Evolutionary conservation across 30 jellyfish, hydroid and myxozoan species (phyloP).

Genomic region (Nemopilema nomurai): DNA sequence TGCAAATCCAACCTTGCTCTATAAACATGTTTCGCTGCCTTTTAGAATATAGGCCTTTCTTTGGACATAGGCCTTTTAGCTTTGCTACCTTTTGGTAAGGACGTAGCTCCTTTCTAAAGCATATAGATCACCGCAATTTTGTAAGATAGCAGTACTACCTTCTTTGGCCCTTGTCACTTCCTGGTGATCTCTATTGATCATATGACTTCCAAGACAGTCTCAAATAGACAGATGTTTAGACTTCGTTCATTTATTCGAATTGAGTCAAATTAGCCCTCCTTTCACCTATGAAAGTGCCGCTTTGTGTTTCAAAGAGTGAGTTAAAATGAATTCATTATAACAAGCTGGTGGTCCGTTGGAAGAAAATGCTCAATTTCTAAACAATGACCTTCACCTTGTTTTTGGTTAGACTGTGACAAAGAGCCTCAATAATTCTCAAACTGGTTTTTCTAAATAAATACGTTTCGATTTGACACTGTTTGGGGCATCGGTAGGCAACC

Average conservation of each 20-base stretch:
- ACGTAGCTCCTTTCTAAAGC: too few species aligned
- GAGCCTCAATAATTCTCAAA: not conserved
- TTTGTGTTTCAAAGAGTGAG: not conserved
- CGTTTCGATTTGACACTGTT: not conserved
- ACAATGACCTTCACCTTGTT: not conserved
- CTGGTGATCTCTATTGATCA: too few species aligned
- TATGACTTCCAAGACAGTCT: too few species aligned
- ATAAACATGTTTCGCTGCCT: too few species aligned
- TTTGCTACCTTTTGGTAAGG: too few species aligned
- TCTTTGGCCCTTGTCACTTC: too few species aligned
- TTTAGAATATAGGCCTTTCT: too few species aligned
- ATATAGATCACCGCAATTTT: too few species aligned
- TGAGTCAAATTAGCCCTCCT: not conserved
- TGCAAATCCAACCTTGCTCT: too few species aligned
- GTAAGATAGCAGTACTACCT: too few species aligned
- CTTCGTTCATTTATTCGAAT: not conserved
- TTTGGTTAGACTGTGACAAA: not conserved
- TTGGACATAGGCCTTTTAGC: too few species aligned
- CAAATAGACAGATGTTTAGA: too few species aligned
- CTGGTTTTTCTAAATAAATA: not conserved
- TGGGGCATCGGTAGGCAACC: not conserved
- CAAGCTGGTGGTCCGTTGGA: not conserved
- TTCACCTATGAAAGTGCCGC: not conserved
- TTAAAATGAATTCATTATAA: not conserved
- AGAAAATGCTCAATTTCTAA: not conserved